Evolutionary conservation across 2,888 invertebrate genomes (phyloP).

Genomic region (Diarsia brunnea): DNA sequence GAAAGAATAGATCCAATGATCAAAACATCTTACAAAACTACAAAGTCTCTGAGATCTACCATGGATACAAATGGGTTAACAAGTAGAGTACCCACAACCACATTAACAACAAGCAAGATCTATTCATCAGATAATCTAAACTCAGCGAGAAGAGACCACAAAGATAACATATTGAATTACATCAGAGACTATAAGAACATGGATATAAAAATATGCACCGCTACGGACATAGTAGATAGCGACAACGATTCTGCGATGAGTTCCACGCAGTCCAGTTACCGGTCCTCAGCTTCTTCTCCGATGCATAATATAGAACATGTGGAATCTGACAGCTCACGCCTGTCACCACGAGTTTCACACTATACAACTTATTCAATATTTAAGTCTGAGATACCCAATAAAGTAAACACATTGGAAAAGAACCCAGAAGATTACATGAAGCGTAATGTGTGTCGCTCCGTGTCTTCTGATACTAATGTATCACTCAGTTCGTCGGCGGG

Average conservation of each 20-base stretch:
- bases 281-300: constrained; percentile 94
- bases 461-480: constrained; percentile 94
- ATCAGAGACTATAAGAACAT: constrained; percentile 84
- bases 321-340: constrained; percentile 90
- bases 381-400: constrained; percentile 84
- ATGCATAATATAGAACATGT: constrained; percentile 92
- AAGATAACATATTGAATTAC: constrained; percentile 77
- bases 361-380: constrained; percentile 84
- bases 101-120: constrained; percentile 70
- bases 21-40: constrained; percentile 75
- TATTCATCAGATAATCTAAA: constrained; percentile 67
- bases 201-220: constrained; percentile 87
- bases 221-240: constrained; percentile 92
- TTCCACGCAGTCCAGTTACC: constrained; percentile 95
- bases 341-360: constrained; percentile 86
- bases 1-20: constrained; percentile 79
- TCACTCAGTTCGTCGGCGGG: constrained; percentile 93
- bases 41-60: constrained; percentile 75
- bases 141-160: constrained; percentile 78
- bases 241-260: constrained; percentile 97
- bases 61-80: constrained; percentile 77
- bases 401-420: constrained; percentile 80
- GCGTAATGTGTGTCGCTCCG: constrained; percentile 92
- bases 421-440: constrained; percentile 87
- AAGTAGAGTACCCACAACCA: constrained; percentile 70